Conservation (phyloP, 2,113 vertebrate genomes). For the Campylomormyrus numenius region DNA sequence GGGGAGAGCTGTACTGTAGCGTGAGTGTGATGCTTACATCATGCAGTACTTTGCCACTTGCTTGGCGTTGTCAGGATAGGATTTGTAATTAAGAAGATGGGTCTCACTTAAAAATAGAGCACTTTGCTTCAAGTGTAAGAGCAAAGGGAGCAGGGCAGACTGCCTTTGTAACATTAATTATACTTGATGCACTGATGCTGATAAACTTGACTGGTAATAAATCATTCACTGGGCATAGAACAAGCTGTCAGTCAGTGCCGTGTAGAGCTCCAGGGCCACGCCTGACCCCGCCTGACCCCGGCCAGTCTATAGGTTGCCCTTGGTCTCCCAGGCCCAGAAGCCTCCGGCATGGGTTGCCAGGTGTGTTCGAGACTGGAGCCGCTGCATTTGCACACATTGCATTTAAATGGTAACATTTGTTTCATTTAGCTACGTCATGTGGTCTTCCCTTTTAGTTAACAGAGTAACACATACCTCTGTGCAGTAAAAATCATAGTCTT, state of each 20-base stretch:
- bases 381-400: neutral
- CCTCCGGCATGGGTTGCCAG: neutral
- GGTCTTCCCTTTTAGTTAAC: constrained; percentile 23
- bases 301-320: constrained; percentile 12
- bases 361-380: neutral
- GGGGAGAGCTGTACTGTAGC: neutral
- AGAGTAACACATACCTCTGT: constrained; percentile 39
- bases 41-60: neutral
- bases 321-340: neutral
- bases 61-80: neutral
- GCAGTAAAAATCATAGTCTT: constrained; percentile 40
- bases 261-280: neutral
- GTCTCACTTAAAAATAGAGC: neutral
- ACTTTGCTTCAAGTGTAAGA: neutral
- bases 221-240: constrained; percentile 52
- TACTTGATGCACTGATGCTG: constrained; percentile 48
- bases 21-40: neutral
- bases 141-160: neutral
- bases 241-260: constrained; percentile 44
- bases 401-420: constrained; percentile 38
- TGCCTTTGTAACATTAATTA: constrained; percentile 45
- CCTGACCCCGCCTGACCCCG: neutral
- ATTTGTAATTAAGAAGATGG: neutral
- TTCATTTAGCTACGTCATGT: constrained; percentile 32
- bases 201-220: constrained; percentile 48